Conservation (phyloP, 2,113 vertebrate genomes). For the Myanophis thanlyinensis region DNA sequence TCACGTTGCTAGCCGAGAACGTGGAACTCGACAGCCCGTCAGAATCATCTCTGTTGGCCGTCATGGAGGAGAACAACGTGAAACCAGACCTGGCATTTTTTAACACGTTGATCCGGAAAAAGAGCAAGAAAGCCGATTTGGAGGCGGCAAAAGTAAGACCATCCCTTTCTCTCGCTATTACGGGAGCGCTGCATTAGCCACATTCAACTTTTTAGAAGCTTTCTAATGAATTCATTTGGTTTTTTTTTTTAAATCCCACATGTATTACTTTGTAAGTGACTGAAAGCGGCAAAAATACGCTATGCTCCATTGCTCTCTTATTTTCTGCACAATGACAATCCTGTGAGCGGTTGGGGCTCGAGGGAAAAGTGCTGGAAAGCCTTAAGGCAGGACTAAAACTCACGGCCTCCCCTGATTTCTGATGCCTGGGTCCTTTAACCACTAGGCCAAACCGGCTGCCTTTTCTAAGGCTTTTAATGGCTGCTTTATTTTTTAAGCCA, state of each 20-base stretch:
- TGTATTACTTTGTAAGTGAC: neutral
- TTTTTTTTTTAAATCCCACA: neutral
- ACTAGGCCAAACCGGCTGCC: neutral
- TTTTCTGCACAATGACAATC: neutral
- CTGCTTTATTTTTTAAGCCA: neutral
- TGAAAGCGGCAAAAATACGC: neutral
- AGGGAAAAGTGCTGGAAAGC: neutral
- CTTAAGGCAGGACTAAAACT: neutral
- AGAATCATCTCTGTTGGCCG: constrained; percentile 72
- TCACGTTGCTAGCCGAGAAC: constrained; percentile 84
- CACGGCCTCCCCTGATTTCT: neutral
- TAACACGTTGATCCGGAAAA: constrained; percentile 82
- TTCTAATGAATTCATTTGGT: neutral
- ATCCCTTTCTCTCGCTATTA: neutral
- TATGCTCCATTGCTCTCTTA: neutral
- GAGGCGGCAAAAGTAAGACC: constrained; percentile 83
- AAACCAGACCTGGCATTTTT: constrained; percentile 85
- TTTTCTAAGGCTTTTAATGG: neutral
- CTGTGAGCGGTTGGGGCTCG: neutral
- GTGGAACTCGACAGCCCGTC: constrained; percentile 69
- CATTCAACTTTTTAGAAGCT: neutral
- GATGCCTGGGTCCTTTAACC: neutral
- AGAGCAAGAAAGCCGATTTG: constrained; percentile 76
- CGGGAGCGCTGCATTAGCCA: neutral
- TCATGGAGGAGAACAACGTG: constrained; percentile 71